Base-by-base conservation (phyloP, 2,888 invertebrate genomes). In the Melanostoma scalare region DNA sequence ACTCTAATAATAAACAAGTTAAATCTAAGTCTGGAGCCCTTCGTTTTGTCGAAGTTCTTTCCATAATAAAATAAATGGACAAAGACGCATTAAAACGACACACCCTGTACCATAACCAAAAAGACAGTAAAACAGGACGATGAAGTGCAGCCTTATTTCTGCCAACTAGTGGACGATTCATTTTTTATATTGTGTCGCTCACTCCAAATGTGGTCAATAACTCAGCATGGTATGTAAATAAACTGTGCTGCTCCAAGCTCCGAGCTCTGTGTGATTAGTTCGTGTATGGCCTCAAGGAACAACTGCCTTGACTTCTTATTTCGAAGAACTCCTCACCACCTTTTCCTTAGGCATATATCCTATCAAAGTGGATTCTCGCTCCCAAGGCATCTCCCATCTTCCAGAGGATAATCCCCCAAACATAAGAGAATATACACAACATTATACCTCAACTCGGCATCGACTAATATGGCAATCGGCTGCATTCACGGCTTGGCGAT, bases 191-290 rank as follows among this genome's bases (percentile, higher is more conserved):
- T 71, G 55, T 35, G 74, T 74, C 71, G 50, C 53, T 48, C 55
- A 20, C 53, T 44, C 84, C 82, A 79, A 84, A 79, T 79, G 53
- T 74, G 79, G 74, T 65, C 71, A 78, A 50, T 44, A 71, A 38
- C 84, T 75, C 79, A 75, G 69, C 84, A 52, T 68, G 74, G 84
- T 84, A 84, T 84, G 84, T 84, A 84, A 84, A 84, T 84, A 75
- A 75, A 84, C 84, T 71, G 55, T 48, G 73, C 38, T 48, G 73
- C 38, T 50, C 63, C 6, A 60, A 53, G n/a, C n/a, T n/a, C 48
- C 55, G 60, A 65, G 65, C 46, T 68, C 36, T 63, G 46, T 77
- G 56, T 61, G 73, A 78, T 78, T 82, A 73, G 73, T 78, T 53
- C 68, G 52, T 68, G 60, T 63, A 63, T 73, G 61, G 76, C 56